Conservation (phyloP, 1,140 invertebrate genomes). For the Diploscapter pachys region DNA sequence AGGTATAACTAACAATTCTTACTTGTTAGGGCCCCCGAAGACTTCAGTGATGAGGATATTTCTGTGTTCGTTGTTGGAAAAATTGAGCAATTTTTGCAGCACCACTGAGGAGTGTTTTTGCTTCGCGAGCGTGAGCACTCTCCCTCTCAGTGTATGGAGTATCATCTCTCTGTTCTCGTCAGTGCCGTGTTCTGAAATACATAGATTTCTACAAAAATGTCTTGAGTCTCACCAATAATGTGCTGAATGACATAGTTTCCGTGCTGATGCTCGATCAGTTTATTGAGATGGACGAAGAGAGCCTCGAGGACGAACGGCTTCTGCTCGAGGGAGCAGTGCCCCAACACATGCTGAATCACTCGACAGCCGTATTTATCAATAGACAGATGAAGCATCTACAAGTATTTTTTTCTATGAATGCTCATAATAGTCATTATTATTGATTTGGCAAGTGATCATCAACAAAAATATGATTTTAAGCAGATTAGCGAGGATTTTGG, state of each 20-base stretch:
- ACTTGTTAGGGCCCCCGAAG: constrained; percentile 49
- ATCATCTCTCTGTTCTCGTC: constrained; percentile 91
- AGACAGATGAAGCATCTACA: constrained; percentile 83
- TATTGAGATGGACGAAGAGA: constrained; percentile 87
- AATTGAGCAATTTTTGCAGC: constrained; percentile 56
- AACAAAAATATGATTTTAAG: constrained; percentile 83
- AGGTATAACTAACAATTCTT: not conserved
- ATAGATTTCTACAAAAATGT: too few species aligned
- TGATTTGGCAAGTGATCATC: constrained; percentile 86
- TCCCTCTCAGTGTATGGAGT: constrained; percentile 65
- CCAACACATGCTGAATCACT: constrained; percentile 96
- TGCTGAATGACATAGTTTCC: constrained; percentile 91
- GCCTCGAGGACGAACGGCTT: constrained; percentile 89
- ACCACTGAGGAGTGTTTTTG: constrained; percentile 79
- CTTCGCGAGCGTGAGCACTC: constrained; percentile 88
- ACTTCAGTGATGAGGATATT: constrained; percentile 56
- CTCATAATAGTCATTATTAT: constrained; percentile 17
- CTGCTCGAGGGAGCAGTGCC: constrained; percentile 94
- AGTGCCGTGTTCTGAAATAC: constrained; percentile 72
- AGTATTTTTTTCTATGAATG: constrained; percentile 1
- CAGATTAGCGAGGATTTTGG: constrained; percentile 68
- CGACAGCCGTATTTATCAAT: constrained; percentile 98
- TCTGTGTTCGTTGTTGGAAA: constrained; percentile 47
- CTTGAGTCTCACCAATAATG: too few species aligned
- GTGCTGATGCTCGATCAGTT: constrained; percentile 92